phyloP scores from a whole-genome alignment of 2,888 invertebrate genomes.

The Pseudococcus longispinus region DNA sequence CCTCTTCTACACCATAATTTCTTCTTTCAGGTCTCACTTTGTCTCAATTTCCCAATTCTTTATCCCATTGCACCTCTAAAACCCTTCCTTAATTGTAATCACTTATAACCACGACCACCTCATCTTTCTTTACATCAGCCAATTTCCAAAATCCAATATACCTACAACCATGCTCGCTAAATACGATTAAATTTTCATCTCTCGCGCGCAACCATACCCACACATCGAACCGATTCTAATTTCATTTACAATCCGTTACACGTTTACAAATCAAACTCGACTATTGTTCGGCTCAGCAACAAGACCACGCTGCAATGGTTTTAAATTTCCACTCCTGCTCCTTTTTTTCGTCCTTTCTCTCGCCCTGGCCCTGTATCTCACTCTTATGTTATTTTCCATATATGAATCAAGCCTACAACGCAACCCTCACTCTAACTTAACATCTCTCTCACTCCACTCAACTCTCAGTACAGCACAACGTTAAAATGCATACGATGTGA shows the following conservation, averaged over 20 bases:
- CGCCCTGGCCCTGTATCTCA: neutral
- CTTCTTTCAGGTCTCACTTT: too few species aligned
- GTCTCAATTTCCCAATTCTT: neutral
- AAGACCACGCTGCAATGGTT: constrained; percentile 17
- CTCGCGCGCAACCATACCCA: neutral
- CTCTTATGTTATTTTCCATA: neutral
- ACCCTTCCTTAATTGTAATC: neutral
- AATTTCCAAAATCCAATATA: constrained; percentile 3
- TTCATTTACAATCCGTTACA: constrained; percentile 38
- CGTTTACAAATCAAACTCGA: constrained; percentile 25
- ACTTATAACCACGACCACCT: neutral
- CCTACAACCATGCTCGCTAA: neutral
- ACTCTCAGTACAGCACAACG: neutral
- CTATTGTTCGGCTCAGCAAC: neutral
- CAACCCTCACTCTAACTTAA: neutral
- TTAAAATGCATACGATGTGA: neutral
- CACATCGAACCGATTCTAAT: constrained; percentile 1
- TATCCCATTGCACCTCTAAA: neutral
- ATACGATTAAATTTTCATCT: constrained; percentile 13
- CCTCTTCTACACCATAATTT: too few species aligned
- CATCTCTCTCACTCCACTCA: neutral
- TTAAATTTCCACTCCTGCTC: neutral
- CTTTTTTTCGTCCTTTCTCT: neutral
- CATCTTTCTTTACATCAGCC: neutral
- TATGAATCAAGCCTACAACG: neutral